Percentiles rank a stretch among this genome's conserved stretches.
Conservation (phyloP, 2,113 vertebrate species). For the Amia ocellicauda region DNA sequence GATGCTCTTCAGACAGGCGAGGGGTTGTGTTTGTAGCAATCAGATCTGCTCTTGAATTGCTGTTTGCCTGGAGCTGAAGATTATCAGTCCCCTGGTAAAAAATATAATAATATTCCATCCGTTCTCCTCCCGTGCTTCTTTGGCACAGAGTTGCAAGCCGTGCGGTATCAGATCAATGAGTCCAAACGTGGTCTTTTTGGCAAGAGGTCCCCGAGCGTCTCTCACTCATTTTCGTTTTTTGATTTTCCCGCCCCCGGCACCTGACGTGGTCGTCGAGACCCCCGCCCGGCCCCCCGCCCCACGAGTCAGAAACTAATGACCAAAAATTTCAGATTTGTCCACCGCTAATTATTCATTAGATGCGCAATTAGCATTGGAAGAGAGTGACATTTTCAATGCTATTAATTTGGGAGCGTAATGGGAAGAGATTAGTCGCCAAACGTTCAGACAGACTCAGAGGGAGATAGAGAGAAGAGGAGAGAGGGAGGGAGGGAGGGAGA, state of each 20-base stretch:
- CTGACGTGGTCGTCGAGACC: background rate
- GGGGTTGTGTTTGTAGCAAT: no score
- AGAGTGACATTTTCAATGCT: slow-evolving; percentile 83
- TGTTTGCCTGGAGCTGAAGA: no score
- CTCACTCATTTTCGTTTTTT: no score
- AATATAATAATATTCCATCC: no score
- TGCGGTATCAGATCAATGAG: no score
- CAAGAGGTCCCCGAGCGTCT: no score
- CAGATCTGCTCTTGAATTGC: no score
- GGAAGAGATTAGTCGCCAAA: slow-evolving; percentile 41
- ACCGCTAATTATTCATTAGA: slow-evolving; percentile 94
- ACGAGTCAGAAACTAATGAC: slow-evolving; percentile 81
- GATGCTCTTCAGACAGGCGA: no score
- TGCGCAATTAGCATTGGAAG: slow-evolving; percentile 84
- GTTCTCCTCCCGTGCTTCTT: no score
- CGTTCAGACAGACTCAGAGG: slow-evolving; percentile 25
- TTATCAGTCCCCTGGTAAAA: no score
- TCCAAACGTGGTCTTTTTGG: no score
- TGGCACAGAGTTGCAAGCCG: no score
- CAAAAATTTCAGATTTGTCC: slow-evolving; percentile 91
- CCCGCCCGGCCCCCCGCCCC: slow-evolving; percentile 42
- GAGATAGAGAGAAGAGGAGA: slow-evolving; percentile 16
- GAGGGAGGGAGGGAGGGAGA: slow-evolving; percentile 18
- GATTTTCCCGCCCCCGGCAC: background rate
- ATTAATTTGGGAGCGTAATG: slow-evolving; percentile 69